A percentile compares a stretch with the other conserved stretches of the same genome.
These are phyloP conservation scores for Alexandromys fortis DNA, from an alignment of 2,113 vertebrate genomes.

Conservation along the genomic window DNA sequence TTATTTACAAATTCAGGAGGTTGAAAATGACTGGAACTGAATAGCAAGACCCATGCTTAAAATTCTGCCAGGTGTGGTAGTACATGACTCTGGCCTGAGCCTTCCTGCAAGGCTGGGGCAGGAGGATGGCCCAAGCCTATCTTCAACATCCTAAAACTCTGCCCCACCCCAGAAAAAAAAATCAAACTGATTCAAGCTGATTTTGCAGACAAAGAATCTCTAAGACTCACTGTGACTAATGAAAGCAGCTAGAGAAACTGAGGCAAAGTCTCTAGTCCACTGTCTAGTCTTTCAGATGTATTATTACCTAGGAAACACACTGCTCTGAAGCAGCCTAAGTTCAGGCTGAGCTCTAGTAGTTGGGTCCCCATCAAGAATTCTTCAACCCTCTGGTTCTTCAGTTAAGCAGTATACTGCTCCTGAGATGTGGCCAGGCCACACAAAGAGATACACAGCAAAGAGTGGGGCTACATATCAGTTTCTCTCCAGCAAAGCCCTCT, in stretches of 20 bases:
- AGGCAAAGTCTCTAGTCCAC: background rate
- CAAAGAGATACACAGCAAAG: background rate
- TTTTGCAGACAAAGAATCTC: background rate
- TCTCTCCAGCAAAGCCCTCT: background rate
- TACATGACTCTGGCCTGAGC: too few species aligned
- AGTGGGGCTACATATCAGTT: fast-evolving
- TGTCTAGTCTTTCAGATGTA: background rate
- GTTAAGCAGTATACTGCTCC: background rate
- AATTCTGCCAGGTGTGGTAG: background rate
- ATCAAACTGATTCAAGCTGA: background rate
- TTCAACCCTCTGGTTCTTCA: fast-evolving
- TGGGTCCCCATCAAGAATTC: background rate
- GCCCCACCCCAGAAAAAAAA: background rate
- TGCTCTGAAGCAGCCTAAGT: background rate
- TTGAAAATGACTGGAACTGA: background rate
- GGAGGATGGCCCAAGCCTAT: too few species aligned
- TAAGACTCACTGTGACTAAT: background rate
- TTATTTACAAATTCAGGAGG: background rate
- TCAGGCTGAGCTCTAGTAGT: background rate
- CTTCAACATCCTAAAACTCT: background rate
- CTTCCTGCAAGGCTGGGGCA: background rate
- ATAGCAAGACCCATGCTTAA: background rate
- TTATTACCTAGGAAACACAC: background rate
- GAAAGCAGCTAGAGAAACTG: background rate
- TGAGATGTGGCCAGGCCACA: background rate